phyloP scores from a whole-genome alignment of 2,888 invertebrate species.

The Eurois occulta region DNA sequence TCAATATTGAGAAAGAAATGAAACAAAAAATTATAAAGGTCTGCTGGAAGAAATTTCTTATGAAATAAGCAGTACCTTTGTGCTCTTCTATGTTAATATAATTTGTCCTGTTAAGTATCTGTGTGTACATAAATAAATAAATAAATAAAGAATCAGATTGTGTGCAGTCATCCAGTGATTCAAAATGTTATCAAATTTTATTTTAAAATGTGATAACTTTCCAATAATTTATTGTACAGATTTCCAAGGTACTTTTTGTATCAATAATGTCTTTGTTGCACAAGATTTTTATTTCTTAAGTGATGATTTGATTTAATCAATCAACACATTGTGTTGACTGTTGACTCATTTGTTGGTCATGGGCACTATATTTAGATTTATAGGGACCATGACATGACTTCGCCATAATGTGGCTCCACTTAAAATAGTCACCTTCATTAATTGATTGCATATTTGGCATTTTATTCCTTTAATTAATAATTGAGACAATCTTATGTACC shows the following conservation, averaged over 20 bases:
- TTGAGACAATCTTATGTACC: not conserved
- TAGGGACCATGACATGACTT: conserved; percentile 9
- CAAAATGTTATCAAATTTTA: conserved; percentile 1
- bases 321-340: not conserved
- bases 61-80: too few relatives aligned
- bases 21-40: not conserved
- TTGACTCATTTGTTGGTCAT: conserved; percentile 1
- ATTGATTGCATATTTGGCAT: not conserved
- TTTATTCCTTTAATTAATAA: not conserved
- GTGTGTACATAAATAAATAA: too few relatives aligned
- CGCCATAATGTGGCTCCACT: not conserved
- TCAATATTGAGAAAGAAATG: not conserved
- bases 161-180: not conserved
- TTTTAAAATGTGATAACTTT: not conserved
- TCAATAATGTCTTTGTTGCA: not conserved
- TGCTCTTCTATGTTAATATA: too few relatives aligned
- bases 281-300: conserved; percentile 15
- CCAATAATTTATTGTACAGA: not conserved
- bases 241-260: not conserved
- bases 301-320: conserved; percentile 13
- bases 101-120: too few relatives aligned
- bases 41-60: too few relatives aligned
- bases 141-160: not conserved
- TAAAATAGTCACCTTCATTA: not conserved
- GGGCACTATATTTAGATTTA: conserved; percentile 20